Evolutionary conservation across 1,140 invertebrate species (phyloP).

Genomic region (Psix sp.): DNA sequence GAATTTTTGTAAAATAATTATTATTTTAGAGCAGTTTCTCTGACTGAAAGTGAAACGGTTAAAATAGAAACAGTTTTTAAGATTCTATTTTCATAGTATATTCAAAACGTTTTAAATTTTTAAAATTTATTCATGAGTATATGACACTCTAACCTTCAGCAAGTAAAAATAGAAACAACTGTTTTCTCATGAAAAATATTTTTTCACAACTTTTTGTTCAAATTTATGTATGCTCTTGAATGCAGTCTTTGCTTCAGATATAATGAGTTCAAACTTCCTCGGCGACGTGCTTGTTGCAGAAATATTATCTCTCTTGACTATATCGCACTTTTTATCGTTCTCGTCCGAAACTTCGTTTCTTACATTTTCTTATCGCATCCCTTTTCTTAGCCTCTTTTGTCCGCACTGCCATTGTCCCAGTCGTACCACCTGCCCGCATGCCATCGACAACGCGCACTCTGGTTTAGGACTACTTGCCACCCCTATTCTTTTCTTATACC

Average conservation of each 20-base stretch:
- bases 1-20: too few species aligned
- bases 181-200: conserved; percentile 3
- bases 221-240: background rate
- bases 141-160: too few species aligned
- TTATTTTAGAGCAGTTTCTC: too few species aligned
- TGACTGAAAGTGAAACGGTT: too few species aligned
- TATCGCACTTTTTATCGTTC: conserved; percentile 33
- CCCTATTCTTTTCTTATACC: conserved; percentile 37
- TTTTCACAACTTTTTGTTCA: too few species aligned
- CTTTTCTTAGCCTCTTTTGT: conserved; percentile 49
- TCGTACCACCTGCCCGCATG: conserved; percentile 52
- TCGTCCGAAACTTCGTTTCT: conserved; percentile 38
- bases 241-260: conserved; percentile 1
- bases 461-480: conserved; percentile 48
- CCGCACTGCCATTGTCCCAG: conserved; percentile 31
- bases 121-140: too few species aligned
- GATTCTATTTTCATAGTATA: too few species aligned
- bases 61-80: too few species aligned
- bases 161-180: too few species aligned
- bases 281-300: conserved; percentile 29
- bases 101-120: too few species aligned
- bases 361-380: conserved; percentile 49
- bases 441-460: conserved; percentile 40
- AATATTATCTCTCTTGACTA: conserved; percentile 26
- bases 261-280: conserved; percentile 7